These are phyloP conservation scores for Phortica okadai DNA, from an alignment of 2,888 invertebrate species.

Conservation along the genomic window DNA sequence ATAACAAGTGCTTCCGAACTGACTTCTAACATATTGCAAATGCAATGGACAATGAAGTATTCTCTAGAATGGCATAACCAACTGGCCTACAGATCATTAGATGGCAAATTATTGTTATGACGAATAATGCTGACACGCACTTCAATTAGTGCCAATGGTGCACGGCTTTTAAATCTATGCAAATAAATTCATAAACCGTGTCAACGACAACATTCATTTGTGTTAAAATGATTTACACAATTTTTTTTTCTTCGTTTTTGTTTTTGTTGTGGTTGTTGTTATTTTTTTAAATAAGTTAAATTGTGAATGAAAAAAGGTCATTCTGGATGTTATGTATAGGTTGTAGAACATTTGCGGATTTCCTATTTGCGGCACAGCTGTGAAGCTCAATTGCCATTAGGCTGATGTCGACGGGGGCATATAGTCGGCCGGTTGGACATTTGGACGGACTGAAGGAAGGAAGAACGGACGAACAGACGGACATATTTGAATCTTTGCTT, in stretches of 20 bases:
- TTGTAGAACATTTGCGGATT: conserved; percentile 57
- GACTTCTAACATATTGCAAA: too few species aligned
- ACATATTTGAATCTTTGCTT: conserved; percentile 56
- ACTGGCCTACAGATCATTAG: too few species aligned
- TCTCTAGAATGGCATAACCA: too few species aligned
- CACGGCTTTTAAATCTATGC: neutral
- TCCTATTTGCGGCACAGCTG: conserved; percentile 38
- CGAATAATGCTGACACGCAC: too few species aligned
- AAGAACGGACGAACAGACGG: conserved; percentile 32
- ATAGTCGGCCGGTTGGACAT: conserved; percentile 11
- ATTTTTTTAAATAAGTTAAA: conserved; percentile 31
- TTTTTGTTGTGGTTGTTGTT: conserved; percentile 4
- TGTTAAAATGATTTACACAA: conserved; percentile 57
- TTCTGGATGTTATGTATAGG: conserved; percentile 56
- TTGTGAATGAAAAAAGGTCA: conserved; percentile 54
- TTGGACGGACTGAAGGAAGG: conserved; percentile 2
- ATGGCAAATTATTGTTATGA: too few species aligned
- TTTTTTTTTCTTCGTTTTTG: conserved; percentile 46
- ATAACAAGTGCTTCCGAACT: too few species aligned
- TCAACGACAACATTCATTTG: conserved; percentile 49
- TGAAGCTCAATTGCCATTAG: neutral
- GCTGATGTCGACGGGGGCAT: conserved; percentile 14
- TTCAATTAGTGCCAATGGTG: neutral
- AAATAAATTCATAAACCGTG: conserved; percentile 37
- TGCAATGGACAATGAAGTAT: too few species aligned